These are phyloP conservation scores for Eulithis testata DNA, from an alignment of 2,888 invertebrate species.

Conservation along the genomic window DNA sequence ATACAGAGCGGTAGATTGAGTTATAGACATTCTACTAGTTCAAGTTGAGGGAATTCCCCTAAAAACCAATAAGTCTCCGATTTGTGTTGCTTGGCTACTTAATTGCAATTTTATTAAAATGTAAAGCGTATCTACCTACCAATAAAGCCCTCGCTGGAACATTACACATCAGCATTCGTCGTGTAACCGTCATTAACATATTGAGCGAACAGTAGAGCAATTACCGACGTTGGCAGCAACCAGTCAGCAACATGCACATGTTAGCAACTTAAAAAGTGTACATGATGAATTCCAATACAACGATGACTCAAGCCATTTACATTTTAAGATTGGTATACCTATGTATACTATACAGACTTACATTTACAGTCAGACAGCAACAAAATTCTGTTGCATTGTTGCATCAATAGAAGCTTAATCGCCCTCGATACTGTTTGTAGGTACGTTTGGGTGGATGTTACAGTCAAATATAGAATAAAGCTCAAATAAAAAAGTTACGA, in stretches of 20 bases:
- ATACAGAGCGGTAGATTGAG: too few species aligned
- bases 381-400: too few species aligned
- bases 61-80: background rate
- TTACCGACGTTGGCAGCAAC: too few species aligned
- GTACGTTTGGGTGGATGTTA: constrained; percentile 22
- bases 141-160: constrained; percentile 56
- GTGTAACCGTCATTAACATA: constrained; percentile 76
- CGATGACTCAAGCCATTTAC: too few species aligned
- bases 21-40: background rate
- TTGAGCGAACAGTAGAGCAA: constrained; percentile 47
- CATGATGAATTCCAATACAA: too few species aligned
- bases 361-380: too few species aligned
- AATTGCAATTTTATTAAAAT: constrained; percentile 36
- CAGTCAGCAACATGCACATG: too few species aligned
- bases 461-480: constrained; percentile 10
- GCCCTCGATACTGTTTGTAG: constrained; percentile 37
- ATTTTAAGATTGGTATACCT: too few species aligned
- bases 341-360: too few species aligned
- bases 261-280: too few species aligned
- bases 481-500: background rate
- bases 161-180: constrained; percentile 67
- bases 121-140: constrained; percentile 52
- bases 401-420: too few species aligned
- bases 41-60: background rate
- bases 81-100: background rate